Evolutionary conservation across 23 tunicate genomes (phyloP).

Genomic region (Ciona savignyi): DNA sequence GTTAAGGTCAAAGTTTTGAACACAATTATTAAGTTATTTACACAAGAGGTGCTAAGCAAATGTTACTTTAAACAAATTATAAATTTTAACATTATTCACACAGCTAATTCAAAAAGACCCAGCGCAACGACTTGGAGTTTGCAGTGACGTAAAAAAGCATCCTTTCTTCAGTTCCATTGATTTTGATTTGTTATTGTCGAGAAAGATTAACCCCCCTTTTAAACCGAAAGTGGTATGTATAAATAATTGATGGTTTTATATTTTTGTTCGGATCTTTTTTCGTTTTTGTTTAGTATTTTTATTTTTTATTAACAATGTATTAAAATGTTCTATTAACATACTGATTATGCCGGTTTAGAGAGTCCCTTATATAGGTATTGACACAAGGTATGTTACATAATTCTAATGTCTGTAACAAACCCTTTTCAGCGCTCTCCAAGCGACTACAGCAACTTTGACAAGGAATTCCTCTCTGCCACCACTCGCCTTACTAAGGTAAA

Average conservation of each 20-base stretch:
- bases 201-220: conserved; percentile 87
- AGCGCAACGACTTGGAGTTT: conserved; percentile 61
- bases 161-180: conserved; percentile 66
- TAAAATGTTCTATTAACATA: too few species aligned
- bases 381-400: too few species aligned
- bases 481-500: conserved; percentile 66
- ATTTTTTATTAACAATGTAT: neutral
- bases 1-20: neutral
- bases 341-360: too few species aligned
- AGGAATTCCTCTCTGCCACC: conserved; percentile 57
- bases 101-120: conserved; percentile 71
- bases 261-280: too few species aligned
- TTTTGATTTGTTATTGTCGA: conserved; percentile 49
- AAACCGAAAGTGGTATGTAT: conserved; percentile 92
- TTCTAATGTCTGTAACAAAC: too few species aligned
- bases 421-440: conserved; percentile 59
- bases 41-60: too few species aligned
- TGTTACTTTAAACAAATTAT: neutral
- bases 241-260: too few species aligned
- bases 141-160: conserved; percentile 43
- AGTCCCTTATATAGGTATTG: too few species aligned
- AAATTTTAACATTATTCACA: neutral
- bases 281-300: neutral
- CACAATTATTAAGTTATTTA: neutral
- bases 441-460: conserved; percentile 82